Conservation (phyloP, 2,113 vertebrate genomes). For the Cromileptes altivelis region DNA sequence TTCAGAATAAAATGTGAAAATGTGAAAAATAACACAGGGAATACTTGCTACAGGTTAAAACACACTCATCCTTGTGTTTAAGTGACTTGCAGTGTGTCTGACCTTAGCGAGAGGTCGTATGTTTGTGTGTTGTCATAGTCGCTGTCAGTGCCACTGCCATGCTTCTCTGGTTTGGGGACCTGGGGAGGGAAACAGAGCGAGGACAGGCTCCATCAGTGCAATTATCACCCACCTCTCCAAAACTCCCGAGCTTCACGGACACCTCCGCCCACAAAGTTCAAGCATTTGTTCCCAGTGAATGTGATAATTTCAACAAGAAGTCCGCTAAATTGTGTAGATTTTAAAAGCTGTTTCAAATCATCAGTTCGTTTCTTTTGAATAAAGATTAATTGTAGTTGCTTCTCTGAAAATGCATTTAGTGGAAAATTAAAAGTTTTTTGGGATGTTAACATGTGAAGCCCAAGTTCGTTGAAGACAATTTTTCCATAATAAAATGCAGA, state of each 20-base stretch:
- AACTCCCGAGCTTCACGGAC: background rate
- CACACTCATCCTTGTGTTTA: background rate
- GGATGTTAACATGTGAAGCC: background rate
- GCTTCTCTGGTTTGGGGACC: slow-evolving; percentile 91
- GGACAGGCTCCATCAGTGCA: background rate
- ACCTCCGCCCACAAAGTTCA: background rate
- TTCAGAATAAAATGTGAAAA: slow-evolving; percentile 15
- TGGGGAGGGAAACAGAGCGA: slow-evolving; percentile 62
- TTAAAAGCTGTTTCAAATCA: background rate
- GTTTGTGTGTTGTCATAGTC: slow-evolving; percentile 98
- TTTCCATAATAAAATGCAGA: too few relatives aligned
- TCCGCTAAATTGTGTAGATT: background rate
- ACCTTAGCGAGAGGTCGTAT: slow-evolving; percentile 91
- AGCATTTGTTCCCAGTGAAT: background rate
- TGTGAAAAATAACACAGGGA: background rate
- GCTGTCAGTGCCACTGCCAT: slow-evolving; percentile 94
- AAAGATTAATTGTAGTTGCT: background rate
- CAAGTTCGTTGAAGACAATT: too few relatives aligned
- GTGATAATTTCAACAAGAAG: background rate
- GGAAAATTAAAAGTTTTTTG: too few relatives aligned
- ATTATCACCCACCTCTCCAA: background rate
- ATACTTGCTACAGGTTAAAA: background rate
- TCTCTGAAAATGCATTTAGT: background rate
- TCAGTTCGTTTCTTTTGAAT: background rate
- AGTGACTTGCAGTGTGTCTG: slow-evolving; percentile 31